Base-by-base conservation (phyloP, 2,797 vertebrate genomes). In the Helarctos malayanus region DNA sequence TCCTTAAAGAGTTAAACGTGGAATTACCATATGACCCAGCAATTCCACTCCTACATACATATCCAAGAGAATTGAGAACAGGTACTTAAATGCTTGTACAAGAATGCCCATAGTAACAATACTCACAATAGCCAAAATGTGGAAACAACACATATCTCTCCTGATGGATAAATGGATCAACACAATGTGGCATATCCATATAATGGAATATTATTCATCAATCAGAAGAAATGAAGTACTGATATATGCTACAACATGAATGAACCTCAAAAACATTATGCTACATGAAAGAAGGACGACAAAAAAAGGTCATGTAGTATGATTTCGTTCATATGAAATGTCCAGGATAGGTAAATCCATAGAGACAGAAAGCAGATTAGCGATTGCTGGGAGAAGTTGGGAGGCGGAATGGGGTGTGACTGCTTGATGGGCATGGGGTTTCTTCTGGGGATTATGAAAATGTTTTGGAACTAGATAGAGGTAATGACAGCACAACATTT, bases 1-100 rank as follows among this genome's bases (percentile, higher is more conserved):
- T 93, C 38, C 83, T 45, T 57, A 69, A 73, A 45, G 25, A 35
- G 71, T 76, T 89, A 89, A 78, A 88, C 9, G 54, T 49, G 69
- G 18, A 82, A 69, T 90, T 93, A 81, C 23, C 45, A 27, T 47
- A 49, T 45, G 41, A 73, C 52, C 49, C 65, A 92, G 27, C 57
- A 89, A 86, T 83, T 86, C 52, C 13, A 79, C 49, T 65, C 8
- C 6, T 82, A 57, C 15, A 25, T 73, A 27, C 59, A 71, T 73
- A 92, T 21, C 56, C 45, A 84, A 92, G 63, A 92, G 32, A 94
- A 92, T 0, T 83, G 88, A 86, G 80, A 89, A 92, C 41, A 88
- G 35, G 27, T 82, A 69, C 89, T 83, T 38, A 82, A 71, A 78
- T 45, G 38, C 38, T 85, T 52, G 27, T 35, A 68, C 35, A 27